Evolutionary conservation across 2,888 invertebrate species (phyloP), one percentile per base, ranked within the genome.

Genomic region (Nomada fabriciana): DNA sequence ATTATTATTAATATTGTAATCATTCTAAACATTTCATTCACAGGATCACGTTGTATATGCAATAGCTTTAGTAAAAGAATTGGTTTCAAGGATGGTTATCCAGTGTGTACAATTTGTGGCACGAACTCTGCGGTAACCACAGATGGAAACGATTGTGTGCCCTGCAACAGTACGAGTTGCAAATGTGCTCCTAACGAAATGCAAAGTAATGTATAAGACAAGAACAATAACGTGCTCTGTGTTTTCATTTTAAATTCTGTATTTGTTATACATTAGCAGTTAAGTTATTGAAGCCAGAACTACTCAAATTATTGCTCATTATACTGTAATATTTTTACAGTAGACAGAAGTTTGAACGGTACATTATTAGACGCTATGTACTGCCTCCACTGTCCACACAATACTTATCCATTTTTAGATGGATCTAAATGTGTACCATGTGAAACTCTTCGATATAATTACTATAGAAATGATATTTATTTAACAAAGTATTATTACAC

Each of bases 31-130:
- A 71, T 65, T 60, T 36, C 23, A 61, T 59, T 70, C 78, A 57
- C 18, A 95, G 95, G 93, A 81, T 91, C 94, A 74, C 88, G 91
- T 20, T 95, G 95, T 84, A 88, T 91, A 70, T 95, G 95, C 84
- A 92, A 94, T 70, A 86, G 89, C 63, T 88, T 89, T 61, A 94
- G 94, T 80, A 93, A 88, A 86, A 90, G 88, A 68, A 76, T 91
- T 60, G 89, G 86, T 52, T 87, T 88, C 57, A 86, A 91, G 77
- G 85, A 90, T 76, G 89, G 88, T 61, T 68, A 82, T 73, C 91
- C 92, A 25, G 73, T 90, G 61, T 94, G 94, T 82, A 87, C 89
- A 72, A 73, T 52, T 25, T 94, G 94, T 83, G 89, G 83, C 68
- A 77, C 81, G 42, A 89, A 92, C 73, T 89, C 91, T 80, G 86